Percentiles rank a stretch among this genome's conserved stretches.
phyloP scores from a whole-genome alignment of 2,888 invertebrate genomes.

The Pyrocoelia pectoralis region DNA sequence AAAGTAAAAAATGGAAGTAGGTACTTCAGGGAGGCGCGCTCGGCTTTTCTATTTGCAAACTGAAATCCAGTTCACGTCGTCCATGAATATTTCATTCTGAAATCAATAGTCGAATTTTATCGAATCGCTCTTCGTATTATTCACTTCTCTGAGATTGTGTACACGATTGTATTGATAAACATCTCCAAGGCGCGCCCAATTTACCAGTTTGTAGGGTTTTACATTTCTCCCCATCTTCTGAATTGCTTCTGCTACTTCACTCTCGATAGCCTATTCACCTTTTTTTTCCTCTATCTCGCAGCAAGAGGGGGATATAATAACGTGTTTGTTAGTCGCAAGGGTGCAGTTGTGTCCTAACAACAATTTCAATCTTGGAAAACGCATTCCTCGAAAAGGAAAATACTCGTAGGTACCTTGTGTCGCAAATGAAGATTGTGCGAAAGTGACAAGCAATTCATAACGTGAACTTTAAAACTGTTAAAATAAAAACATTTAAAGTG shows the following conservation, averaged over 20 bases:
- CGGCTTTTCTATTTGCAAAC: too few relatives aligned
- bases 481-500: too few relatives aligned
- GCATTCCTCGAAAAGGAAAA: background rate
- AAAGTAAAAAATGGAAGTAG: too few relatives aligned
- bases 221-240: constrained; percentile 15
- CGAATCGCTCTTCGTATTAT: constrained; percentile 3
- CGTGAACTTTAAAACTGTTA: background rate
- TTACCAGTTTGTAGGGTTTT: constrained; percentile 26
- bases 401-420: too few relatives aligned
- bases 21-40: too few relatives aligned
- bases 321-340: constrained; percentile 9
- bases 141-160: background rate
- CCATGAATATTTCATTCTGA: background rate
- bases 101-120: constrained; percentile 1
- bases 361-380: background rate
- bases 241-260: constrained; percentile 27
- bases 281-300: constrained; percentile 4
- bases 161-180: constrained; percentile 16
- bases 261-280: constrained; percentile 19
- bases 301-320: constrained; percentile 19
- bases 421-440: background rate
- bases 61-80: background rate
- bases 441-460: background rate
- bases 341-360: constrained; percentile 15
- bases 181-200: constrained; percentile 18